phyloP scores from a whole-genome alignment of 2,888 invertebrate species.

The Sesia apiformis region DNA sequence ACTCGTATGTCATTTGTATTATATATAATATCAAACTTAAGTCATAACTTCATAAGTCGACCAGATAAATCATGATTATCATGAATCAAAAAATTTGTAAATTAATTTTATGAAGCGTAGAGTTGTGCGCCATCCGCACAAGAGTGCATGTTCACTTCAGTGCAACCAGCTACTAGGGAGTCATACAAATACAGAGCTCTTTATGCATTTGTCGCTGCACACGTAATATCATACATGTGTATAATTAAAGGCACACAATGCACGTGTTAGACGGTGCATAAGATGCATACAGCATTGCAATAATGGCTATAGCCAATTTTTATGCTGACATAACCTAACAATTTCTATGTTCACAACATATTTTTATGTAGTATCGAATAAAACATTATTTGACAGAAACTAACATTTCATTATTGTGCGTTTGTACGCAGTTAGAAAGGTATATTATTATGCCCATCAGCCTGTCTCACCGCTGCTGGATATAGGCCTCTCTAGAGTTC shows the following conservation, averaged over 20 bases:
- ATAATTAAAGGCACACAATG: neutral
- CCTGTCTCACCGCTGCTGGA: no score
- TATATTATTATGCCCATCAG: no score
- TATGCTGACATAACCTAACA: neutral
- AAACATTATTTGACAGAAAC: neutral
- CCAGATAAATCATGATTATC: no score
- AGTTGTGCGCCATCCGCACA: neutral
- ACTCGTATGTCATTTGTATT: no score
- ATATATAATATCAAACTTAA: no score
- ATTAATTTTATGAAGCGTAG: neutral
- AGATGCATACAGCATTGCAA: neutral
- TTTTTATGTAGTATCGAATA: neutral
- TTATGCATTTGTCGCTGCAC: neutral
- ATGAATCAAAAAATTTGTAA: no score
- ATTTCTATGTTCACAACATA: neutral
- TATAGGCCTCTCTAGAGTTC: no score
- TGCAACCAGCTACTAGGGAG: slow-evolving; percentile 55
- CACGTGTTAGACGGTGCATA: neutral
- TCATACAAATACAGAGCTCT: slow-evolving; percentile 27
- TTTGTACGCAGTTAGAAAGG: no score
- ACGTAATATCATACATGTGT: no score
- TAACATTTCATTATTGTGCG: no score
- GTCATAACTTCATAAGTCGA: no score
- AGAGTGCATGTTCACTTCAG: slow-evolving; percentile 40
- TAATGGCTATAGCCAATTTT: neutral